Percentiles rank a stretch among this genome's conserved stretches.
phyloP scores from a whole-genome alignment of 2,113 vertebrate species.

The Tiliqua scincoides region DNA sequence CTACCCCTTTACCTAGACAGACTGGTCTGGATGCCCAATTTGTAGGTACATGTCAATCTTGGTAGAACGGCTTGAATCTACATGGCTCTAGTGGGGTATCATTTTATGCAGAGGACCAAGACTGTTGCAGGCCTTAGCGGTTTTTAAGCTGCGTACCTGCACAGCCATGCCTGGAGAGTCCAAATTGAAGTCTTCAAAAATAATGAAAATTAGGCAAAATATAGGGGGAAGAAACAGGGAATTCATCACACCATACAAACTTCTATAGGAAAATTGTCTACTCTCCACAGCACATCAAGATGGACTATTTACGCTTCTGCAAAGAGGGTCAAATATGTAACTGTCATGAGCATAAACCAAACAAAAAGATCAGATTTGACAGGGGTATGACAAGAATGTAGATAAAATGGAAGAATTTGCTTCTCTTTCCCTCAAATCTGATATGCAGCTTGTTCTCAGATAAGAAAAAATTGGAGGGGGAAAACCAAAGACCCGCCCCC shows the following conservation, averaged over 20 bases:
- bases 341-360: slow-evolving; percentile 64
- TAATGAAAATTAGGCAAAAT: too few relatives aligned
- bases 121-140: too few relatives aligned
- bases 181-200: too few relatives aligned
- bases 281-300: neutral
- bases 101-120: too few relatives aligned
- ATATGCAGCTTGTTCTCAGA: slow-evolving; percentile 34
- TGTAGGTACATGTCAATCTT: too few relatives aligned
- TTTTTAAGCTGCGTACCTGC: too few relatives aligned
- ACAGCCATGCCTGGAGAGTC: too few relatives aligned
- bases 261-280: slow-evolving; percentile 20
- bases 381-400: slow-evolving; percentile 72
- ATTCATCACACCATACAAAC: neutral
- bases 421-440: slow-evolving; percentile 40
- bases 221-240: too few relatives aligned
- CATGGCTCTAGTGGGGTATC: too few relatives aligned
- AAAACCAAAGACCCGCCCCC: neutral
- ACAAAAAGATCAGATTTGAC: slow-evolving; percentile 74
- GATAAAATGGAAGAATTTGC: slow-evolving; percentile 53
- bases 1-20: too few relatives aligned
- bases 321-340: slow-evolving; percentile 53
- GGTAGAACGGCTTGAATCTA: too few relatives aligned
- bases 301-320: slow-evolving; percentile 37
- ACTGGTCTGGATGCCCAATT: too few relatives aligned
- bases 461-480: slow-evolving; percentile 2